Base-by-base conservation (phyloP, 2,888 invertebrate species). In the Caenorhabditis sp. region DNA sequence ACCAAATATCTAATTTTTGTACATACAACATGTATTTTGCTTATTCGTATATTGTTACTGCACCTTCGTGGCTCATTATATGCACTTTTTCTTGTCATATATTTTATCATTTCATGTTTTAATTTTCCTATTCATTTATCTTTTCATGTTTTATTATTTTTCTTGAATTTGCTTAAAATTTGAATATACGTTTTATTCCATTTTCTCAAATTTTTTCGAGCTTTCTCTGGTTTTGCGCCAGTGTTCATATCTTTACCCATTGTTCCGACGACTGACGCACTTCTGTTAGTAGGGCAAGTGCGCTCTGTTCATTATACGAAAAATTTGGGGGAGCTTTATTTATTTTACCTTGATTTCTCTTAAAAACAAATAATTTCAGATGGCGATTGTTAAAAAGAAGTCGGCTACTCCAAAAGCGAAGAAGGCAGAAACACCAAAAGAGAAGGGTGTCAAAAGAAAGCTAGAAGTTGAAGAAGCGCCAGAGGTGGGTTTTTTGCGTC, bases 321-420 rank as follows among this genome's bases (percentile, higher is more conserved):
- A 27, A 57, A 27, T 27, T 57, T 54, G 25, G 26, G 57, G 27
- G 25, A 53, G 23, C 14, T 53, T 57, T 57, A 26, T n/a, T 26
- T 27, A n/a, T 57, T 57, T 25, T 57, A 1, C 26, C n/a, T 23
- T 20, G 4, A 57, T 27, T 12, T 21, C 38, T 26, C 10, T 4
- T 7, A 7, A 21, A 14, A 52, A 21, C 52, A 3, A 52, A n/a
- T 56, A 7, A 23, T 62, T 62, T 21, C 53, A 73, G 56, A 73
- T 68, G 73, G 68, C 65, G 23, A 68, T 69, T 26, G 65, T 66
- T 4, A 73, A 73, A 36, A 73, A 69, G 25, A 73, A 73, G 63
- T 20, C 62, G n/a, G 20, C 52, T 10, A 50, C 62, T 0, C 36
- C 59, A 4, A 61, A 64, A 36, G 53, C 52, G 20, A 21, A 25